Conservation (phyloP, 2,797 vertebrate species). For the Sphaeramia orbicularis region DNA sequence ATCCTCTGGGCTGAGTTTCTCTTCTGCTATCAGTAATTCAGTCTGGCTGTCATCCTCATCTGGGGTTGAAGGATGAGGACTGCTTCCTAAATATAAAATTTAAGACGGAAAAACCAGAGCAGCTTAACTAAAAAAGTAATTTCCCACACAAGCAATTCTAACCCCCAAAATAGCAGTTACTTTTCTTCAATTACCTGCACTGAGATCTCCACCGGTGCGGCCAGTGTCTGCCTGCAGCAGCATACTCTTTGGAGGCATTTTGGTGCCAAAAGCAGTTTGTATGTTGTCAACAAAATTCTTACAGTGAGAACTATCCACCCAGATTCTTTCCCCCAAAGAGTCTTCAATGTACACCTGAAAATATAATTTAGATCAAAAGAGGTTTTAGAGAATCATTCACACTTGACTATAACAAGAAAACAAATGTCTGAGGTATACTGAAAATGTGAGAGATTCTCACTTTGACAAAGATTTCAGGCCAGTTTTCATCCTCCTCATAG, state of each 20-base stretch:
- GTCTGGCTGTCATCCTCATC: conserved; percentile 98
- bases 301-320: conserved; percentile 98
- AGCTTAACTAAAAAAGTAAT: conserved; percentile 5
- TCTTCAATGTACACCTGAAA: conserved; percentile 97
- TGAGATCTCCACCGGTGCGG: conserved; percentile 92
- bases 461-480: conserved; percentile 99
- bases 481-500: conserved; percentile 98
- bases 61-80: conserved; percentile 95
- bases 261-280: conserved; percentile 97
- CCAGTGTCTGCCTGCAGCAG: conserved; percentile 92
- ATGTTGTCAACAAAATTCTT: conserved; percentile 98
- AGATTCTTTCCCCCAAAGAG: conserved; percentile 96
- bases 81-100: conserved; percentile 87
- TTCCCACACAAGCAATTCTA: background rate
- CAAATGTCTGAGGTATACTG: background rate
- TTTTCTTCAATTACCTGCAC: conserved; percentile 87
- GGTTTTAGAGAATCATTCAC: background rate
- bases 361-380: background rate
- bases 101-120: background rate
- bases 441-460: conserved; percentile 65
- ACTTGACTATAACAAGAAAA: background rate
- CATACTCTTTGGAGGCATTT: conserved; percentile 97
- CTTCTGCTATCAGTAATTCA: conserved; percentile 96
- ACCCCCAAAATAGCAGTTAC: background rate
- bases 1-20: conserved; percentile 97